Conservation (phyloP, 1,140 invertebrate species). For the Dysdera silvatica region DNA sequence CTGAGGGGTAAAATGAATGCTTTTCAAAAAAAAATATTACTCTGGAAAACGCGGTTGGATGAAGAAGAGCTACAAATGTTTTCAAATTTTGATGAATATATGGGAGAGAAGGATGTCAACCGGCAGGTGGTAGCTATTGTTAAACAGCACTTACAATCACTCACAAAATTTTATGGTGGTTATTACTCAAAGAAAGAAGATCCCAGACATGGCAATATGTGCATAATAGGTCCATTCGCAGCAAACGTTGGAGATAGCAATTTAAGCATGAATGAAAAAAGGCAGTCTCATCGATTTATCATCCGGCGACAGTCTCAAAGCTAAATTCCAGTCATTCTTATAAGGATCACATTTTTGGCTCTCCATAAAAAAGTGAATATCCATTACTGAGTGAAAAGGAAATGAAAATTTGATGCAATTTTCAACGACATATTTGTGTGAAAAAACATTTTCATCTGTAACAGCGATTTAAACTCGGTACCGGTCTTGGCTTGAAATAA, state of each 20-base stretch:
- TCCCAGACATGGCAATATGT: too few species aligned
- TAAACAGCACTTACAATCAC: too few species aligned
- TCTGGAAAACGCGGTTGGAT: neutral
- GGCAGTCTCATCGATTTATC: neutral
- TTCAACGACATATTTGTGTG: neutral
- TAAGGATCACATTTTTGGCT: neutral
- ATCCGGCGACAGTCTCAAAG: too few species aligned
- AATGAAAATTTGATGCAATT: neutral
- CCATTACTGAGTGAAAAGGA: neutral
- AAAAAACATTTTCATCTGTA: neutral
- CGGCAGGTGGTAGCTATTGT: too few species aligned
- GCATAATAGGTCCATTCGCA: neutral
- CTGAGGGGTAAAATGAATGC: neutral
- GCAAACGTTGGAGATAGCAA: too few species aligned
- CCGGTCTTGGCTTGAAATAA: neutral
- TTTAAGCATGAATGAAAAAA: too few species aligned
- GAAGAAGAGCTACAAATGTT: neutral
- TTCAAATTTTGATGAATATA: neutral
- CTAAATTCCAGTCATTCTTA: neutral
- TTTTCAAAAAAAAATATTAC: neutral
- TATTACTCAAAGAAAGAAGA: too few species aligned
- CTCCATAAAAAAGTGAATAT: neutral
- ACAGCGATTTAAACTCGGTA: neutral
- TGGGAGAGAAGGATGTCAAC: neutral
- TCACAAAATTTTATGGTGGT: neutral